Evolutionary conservation across 2,888 invertebrate species (phyloP).

Genomic region (Cheilosia pagana): DNA sequence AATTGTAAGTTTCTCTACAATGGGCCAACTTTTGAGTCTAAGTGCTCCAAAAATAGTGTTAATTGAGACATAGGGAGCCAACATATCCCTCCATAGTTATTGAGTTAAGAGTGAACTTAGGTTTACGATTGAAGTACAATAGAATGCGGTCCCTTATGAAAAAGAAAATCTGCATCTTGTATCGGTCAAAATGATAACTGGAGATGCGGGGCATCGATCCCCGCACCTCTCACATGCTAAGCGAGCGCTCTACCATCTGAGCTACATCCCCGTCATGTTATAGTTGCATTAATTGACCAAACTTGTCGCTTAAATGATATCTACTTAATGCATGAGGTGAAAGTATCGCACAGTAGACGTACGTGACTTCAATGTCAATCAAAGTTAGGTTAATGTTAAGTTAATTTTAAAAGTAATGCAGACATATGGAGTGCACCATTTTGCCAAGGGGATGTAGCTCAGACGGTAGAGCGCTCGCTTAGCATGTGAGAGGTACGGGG

Average conservation of each 20-base stretch:
- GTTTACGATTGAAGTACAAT: no score
- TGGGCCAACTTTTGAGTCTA: no score
- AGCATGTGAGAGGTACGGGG: constrained; percentile 84
- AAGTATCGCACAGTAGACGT: neutral
- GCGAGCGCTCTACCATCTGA: constrained; percentile 82
- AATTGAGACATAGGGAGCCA: no score
- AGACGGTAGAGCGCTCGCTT: constrained; percentile 84
- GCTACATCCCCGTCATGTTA: constrained; percentile 81
- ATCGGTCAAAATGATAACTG: neutral
- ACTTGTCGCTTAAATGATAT: neutral
- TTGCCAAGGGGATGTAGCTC: constrained; percentile 84
- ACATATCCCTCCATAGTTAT: no score
- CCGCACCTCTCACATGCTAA: constrained; percentile 78
- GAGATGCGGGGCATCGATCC: constrained; percentile 29
- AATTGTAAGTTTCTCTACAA: no score
- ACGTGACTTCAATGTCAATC: neutral
- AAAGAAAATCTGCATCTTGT: neutral
- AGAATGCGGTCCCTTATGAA: no score
- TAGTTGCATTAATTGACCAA: neutral
- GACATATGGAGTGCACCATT: no score
- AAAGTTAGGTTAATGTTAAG: no score
- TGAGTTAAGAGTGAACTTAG: no score
- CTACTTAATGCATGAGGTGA: neutral
- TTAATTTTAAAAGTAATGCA: no score
- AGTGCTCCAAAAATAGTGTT: no score